Percentiles rank a stretch among this genome's conserved stretches.
Evolutionary conservation across 2,113 vertebrate species (phyloP).

Genomic region (Pithys albifrons): DNA sequence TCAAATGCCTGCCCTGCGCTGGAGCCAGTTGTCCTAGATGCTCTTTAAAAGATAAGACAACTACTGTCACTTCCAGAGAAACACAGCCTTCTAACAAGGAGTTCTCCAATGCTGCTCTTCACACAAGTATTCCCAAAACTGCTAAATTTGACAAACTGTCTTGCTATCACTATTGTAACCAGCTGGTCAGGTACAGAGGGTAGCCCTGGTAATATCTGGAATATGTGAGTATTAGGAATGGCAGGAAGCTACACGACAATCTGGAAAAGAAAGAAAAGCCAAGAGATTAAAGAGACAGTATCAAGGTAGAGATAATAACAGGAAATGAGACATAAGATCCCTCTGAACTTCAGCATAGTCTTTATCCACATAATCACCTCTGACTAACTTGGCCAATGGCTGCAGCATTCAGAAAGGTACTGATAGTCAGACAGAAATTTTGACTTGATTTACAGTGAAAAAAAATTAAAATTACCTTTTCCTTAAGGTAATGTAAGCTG

Average conservation of each 20-base stretch:
- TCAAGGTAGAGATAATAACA: neutral
- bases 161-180: neutral
- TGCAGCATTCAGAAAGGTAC: neutral
- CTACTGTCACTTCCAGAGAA: neutral
- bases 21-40: neutral
- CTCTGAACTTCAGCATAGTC: neutral
- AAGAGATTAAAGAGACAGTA: neutral
- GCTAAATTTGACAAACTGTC: neutral
- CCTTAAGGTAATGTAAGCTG: neutral
- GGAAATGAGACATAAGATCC: neutral
- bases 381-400: neutral
- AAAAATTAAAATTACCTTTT: neutral
- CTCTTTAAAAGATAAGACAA: neutral
- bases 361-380: neutral
- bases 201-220: neutral
- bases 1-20: neutral
- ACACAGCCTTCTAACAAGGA: neutral
- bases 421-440: neutral
- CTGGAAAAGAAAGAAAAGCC: neutral
- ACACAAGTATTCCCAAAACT: neutral
- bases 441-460: neutral
- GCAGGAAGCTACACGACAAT: neutral
- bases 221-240: neutral
- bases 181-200: neutral
- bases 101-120: neutral